Base-by-base conservation (phyloP, 2,888 invertebrate species). In the Operophtera brumata region DNA sequence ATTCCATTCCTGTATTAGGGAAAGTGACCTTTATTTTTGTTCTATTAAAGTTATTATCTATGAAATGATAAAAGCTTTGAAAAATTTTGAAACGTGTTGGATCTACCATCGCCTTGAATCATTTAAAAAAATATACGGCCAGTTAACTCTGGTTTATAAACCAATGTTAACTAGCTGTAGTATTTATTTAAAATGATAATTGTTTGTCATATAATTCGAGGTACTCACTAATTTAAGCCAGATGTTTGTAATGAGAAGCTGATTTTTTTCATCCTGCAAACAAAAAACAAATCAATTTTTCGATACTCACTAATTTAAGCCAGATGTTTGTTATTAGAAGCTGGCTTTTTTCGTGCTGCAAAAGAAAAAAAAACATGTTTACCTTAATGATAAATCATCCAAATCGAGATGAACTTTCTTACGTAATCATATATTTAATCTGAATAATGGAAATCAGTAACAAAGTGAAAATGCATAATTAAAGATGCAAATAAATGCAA, bases 331-430 rank as follows among this genome's bases (percentile, higher is more conserved):
- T 96, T 86, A 97, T 96, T 84, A 98, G 94, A 90, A 97, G 94
- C 92, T 98, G 97, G 92, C 98, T 97, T 91, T 97, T 97, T 92
- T 97, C 97, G 91, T 98, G 97, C 97, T 97, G 93, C 68, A 93
- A 93, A 78, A 40, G 47, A 50, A 57, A 56, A 48, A 39, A 45
- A 40, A 26, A 44, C 34, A 47, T 43, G 9, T 51, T 40, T 51
- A 51, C 45, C 40, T 46, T 14, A 30, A 13, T 39, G 20, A 30
- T 12, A 47, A 30, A 47, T 13, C 4, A 30, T 39, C 39, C 34
- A 35, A 48, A 13, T 41, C 0, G 12, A 8, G 14, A 10, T 45
- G 8, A 12, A 13, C 30, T 26, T 28, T 11, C 37, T 45, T 40
- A 37, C 1, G 25, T 42, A 44, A 35, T 41, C 8, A 25, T 30